A percentile compares a stretch with the other conserved stretches of the same genome.
phyloP scores from a whole-genome alignment of 92 coral and sea anemone genomes.

The Epizoanthus ramosus region DNA sequence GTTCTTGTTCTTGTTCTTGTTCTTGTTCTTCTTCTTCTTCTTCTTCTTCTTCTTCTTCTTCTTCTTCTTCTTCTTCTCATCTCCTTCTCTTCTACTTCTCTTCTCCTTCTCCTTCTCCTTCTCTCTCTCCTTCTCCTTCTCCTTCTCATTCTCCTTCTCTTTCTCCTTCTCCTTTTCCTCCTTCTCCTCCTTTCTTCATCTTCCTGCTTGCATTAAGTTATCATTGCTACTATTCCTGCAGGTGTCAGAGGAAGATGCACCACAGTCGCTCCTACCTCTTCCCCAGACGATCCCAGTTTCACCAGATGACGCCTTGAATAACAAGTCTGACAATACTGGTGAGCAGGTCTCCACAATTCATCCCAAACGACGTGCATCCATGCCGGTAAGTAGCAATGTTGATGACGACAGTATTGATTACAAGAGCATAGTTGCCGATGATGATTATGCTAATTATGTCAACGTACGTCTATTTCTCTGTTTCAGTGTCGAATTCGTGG shows the following conservation, averaged over 20 bases:
- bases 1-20: no score
- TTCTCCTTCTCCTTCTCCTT: no score
- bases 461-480: neutral
- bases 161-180: no score
- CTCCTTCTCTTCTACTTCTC: no score
- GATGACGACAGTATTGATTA: neutral
- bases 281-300: slow-evolving; percentile 89
- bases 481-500: slow-evolving; percentile 97
- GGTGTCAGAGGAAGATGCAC: slow-evolving; percentile 87
- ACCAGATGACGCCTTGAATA: slow-evolving; percentile 83
- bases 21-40: no score
- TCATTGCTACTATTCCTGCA: neutral
- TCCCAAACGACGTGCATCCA: slow-evolving; percentile 45
- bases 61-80: no score
- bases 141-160: no score
- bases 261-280: slow-evolving; percentile 89
- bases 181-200: no score
- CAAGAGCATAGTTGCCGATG: neutral
- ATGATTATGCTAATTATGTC: slow-evolving; percentile 6
- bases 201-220: no score
- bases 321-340: slow-evolving; percentile 25
- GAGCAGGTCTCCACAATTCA: slow-evolving; percentile 36
- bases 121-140: no score
- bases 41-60: no score
- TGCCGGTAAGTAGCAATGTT: slow-evolving; percentile 64